Evolutionary conservation across 2,888 invertebrate genomes (phyloP), one percentile per base, ranked within the genome.

Genomic region (Drosophila stalkeri): DNA sequence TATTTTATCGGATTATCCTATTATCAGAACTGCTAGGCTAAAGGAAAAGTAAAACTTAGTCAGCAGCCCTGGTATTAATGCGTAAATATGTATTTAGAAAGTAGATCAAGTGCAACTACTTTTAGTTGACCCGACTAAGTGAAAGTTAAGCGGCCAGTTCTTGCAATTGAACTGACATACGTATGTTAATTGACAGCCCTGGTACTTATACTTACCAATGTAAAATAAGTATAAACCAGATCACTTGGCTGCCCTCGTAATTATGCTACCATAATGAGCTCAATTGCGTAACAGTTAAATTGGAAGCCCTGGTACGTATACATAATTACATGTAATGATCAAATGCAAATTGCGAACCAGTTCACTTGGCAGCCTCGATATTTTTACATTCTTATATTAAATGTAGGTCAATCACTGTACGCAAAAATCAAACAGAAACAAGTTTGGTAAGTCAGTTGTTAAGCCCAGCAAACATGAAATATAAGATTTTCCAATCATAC

Each of bases 1-100:
- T 64, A 60, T 76, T 76, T 57, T 46, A 70, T 46, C 7, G 23
- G 39, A 16, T 20, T 39, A 67, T 39, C 9, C 16, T 23, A 27
- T 23, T 33, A 66, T 18, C 33, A 39, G 9, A 12, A 16, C 27
- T 12, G 43, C 23, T 55, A 12, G 7, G 14, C 14, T 23, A 35
- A 27, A 35, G 44, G 11, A 16, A 27, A 33, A 18, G 16, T 20
- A 20, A 44, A 33, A 44, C 18, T 43, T 20, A 9, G 7, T 18
- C n/a, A 23, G 8, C 27, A 41, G 41, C 39, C 55, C 52, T 52
- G 37, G 20, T 20, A 33, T 11, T 11, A 2, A 49, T n/a, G n/a
- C 5, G 31, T 31, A 31, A 46, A 5, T 14, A n/a, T n/a, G 20
- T 11, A 47, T 9, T 9, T 2, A n/a, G n/a, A 31, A 5, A 12